Base-by-base conservation (phyloP, 2,888 invertebrate genomes). In the Drosophila pegasa region DNA sequence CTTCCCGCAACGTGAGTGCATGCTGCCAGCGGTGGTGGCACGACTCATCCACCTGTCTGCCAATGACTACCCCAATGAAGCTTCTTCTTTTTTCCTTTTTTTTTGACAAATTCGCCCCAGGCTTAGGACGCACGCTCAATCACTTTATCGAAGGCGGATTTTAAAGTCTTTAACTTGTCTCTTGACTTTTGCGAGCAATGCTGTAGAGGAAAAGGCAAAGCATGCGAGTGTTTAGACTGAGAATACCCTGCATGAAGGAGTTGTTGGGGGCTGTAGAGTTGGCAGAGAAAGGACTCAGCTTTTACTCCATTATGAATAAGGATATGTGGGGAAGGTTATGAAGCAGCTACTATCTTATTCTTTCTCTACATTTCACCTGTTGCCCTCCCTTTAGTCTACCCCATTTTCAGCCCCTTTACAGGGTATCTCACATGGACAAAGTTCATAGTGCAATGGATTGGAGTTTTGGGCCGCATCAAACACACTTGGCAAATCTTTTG, bases 141-240 rank as follows among this genome's bases (percentile, higher is more conserved):
- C 80, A 86, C 87, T 83, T 80, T 80, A 74, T 76, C 71, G 67
- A 72, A 69, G 80, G 57, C 72, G 86, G 80, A 78, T 78, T 84
- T 86, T 80, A 77, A 87, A 82, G 80, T 87, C 80, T 78, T 82
- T 77, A 80, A 87, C 80, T 80, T 86, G 84, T 82, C 82, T 71
- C 67, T 81, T 85, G 85, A 86, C 82, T 84, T 87, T 79, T 68
- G 67, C 51, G 50, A 65, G 71, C 56, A 45, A 18, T 33, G 45
- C 57, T 54, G 38, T 55, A 31, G 27, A 41, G 35, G 41, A 25
- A 31, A 20, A 64, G 27, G 14, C 16, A 4, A 14, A 25, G 2
- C 3, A 3, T 2, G 8, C 7, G 1, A 1, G 16, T 41, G 20
- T 10, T 41, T 14, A 20, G 18, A 14, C 3, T 5, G 1, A 2